A percentile compares a stretch with the other conserved stretches of the same genome.
phyloP scores from a whole-genome alignment of 2,113 vertebrate species.

The Cyprinodon variegatus region DNA sequence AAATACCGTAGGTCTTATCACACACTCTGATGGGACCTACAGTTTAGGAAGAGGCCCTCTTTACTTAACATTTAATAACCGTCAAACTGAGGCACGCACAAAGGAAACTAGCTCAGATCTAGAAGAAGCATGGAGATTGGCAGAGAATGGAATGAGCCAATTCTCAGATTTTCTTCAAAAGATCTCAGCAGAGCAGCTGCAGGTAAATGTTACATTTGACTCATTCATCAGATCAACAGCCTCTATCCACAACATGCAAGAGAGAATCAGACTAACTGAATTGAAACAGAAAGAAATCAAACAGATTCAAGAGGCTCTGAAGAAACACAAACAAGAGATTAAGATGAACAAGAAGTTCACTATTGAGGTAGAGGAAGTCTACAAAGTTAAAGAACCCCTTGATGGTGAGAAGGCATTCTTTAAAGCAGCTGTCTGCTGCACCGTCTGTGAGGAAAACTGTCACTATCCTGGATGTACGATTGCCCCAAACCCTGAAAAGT shows the following conservation, averaged over 20 bases:
- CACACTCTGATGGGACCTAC: not conserved
- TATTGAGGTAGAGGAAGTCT: not conserved
- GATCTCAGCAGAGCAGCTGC: not conserved
- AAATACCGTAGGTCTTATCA: not conserved
- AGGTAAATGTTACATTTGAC: not conserved
- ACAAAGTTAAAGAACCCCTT: not conserved
- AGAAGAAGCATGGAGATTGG: not conserved
- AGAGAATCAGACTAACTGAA: not conserved
- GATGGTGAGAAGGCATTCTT: not conserved
- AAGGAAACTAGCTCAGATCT: not conserved
- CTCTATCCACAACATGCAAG: too few species aligned
- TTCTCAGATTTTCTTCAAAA: not conserved
- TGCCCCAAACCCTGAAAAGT: not conserved
- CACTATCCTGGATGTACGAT: too few species aligned
- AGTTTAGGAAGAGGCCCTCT: not conserved
- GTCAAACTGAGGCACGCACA: not conserved
- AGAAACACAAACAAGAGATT: not conserved
- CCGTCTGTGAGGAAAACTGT: not conserved
- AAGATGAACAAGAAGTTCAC: not conserved
- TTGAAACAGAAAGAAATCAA: not conserved
- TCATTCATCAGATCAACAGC: too few species aligned
- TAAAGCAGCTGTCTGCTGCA: not conserved
- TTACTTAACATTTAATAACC: not conserved
- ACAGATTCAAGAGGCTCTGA: not conserved
- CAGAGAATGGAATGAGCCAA: not conserved